Evolutionary conservation across 1,140 invertebrate species (phyloP).

Genomic region (Cryptotermes secundus): DNA sequence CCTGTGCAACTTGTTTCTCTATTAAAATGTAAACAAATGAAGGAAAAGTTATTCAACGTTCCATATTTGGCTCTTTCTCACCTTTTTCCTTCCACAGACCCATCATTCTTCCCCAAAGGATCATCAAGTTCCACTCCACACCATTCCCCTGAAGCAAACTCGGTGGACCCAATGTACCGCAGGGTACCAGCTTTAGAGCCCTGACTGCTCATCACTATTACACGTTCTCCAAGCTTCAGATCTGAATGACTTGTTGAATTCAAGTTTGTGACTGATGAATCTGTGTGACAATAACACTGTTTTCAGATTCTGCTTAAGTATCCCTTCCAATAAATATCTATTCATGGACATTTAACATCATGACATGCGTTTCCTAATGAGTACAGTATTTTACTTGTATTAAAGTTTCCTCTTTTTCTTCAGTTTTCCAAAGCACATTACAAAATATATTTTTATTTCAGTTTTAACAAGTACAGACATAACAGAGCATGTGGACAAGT

Average conservation of each 20-base stretch:
- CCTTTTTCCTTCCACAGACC: slow-evolving; percentile 73
- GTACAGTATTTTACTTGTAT: too few relatives aligned
- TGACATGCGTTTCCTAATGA: too few relatives aligned
- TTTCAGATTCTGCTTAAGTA: too few relatives aligned
- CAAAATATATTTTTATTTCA: too few relatives aligned
- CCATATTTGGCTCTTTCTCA: not conserved
- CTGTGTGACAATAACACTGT: not conserved
- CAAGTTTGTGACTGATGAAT: not conserved
- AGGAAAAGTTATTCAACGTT: not conserved
- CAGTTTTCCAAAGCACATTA: too few relatives aligned
- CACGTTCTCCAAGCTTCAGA: slow-evolving; percentile 82
- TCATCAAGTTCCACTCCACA: slow-evolving; percentile 94
- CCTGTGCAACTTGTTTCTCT: not conserved
- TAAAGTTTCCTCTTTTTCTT: too few relatives aligned
- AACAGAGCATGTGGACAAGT: too few relatives aligned
- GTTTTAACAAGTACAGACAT: too few relatives aligned
- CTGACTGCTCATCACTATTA: slow-evolving; percentile 83
- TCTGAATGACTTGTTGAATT: slow-evolving; percentile 45
- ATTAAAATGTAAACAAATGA: not conserved
- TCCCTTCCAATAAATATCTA: too few relatives aligned
- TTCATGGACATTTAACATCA: too few relatives aligned
- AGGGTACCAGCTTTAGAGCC: slow-evolving; percentile 87
- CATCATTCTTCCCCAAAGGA: slow-evolving; percentile 93
- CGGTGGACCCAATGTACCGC: slow-evolving; percentile 79
- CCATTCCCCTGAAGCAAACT: slow-evolving; percentile 91